phyloP scores from a whole-genome alignment of 2,113 vertebrate genomes.

The Tympanuchus pallidicinctus region DNA sequence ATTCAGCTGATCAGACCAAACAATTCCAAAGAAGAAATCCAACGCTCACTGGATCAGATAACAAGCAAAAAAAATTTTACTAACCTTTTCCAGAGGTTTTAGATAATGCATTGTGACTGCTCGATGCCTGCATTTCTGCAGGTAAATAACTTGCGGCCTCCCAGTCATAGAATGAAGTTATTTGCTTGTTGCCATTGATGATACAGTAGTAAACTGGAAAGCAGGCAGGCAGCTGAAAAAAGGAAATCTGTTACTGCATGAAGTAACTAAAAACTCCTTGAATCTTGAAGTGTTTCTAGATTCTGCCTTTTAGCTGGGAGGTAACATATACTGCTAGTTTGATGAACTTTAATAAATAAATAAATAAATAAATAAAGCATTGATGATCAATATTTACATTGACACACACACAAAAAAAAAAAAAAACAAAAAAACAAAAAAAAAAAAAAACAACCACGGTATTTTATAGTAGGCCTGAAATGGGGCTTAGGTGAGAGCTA shows the following conservation, averaged over 20 bases:
- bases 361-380: no score
- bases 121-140: neutral
- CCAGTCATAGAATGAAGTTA: neutral
- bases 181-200: neutral
- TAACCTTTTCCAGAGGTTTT: neutral
- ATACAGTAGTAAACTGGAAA: rapidly evolving
- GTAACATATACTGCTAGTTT: rapidly evolving
- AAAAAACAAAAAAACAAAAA: no score
- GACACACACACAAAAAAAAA: neutral
- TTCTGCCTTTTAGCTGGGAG: rapidly evolving
- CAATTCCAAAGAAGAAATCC: neutral
- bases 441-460: no score
- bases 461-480: neutral
- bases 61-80: neutral
- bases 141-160: neutral
- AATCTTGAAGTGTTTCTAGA: neutral
- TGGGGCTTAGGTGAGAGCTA: neutral
- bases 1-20: neutral
- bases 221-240: neutral
- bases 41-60: neutral
- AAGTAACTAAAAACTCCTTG: neutral
- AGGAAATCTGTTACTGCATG: rapidly evolving
- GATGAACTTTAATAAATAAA: rapidly evolving
- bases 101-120: neutral
- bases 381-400: neutral